A percentile compares a stretch with the other conserved stretches of the same genome.
phyloP scores from a whole-genome alignment of 2,113 vertebrate species.

The Chrysemys picta region DNA sequence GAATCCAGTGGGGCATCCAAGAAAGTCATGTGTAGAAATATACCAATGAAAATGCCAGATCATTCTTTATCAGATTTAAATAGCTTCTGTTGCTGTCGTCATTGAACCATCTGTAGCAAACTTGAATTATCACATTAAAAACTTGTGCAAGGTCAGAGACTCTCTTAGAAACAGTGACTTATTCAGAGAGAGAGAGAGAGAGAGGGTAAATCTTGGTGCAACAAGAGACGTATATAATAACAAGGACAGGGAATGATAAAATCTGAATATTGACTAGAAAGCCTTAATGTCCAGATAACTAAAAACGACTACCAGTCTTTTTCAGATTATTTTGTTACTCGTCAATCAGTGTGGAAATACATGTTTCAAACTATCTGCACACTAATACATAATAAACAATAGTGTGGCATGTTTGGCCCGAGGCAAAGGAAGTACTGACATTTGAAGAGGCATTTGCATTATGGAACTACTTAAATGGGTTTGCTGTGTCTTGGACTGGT shows the following conservation, averaged over 20 bases:
- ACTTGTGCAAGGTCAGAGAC: background rate
- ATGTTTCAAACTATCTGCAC: background rate
- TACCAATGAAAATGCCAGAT: background rate
- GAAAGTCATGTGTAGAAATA: constrained; percentile 12
- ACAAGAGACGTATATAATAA: background rate
- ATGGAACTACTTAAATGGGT: background rate
- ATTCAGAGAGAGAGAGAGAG: background rate
- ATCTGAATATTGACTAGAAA: background rate
- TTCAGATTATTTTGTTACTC: background rate
- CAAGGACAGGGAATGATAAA: background rate
- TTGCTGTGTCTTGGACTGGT: background rate
- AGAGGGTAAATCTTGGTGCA: background rate
- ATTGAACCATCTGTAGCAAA: constrained; percentile 14
- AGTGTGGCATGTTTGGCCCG: background rate
- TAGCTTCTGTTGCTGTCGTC: background rate
- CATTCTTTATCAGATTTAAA: constrained; percentile 6
- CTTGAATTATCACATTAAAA: background rate
- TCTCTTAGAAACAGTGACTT: background rate
- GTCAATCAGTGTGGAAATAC: background rate
- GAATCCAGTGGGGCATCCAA: background rate
- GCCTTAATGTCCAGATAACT: background rate
- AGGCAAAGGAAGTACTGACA: background rate
- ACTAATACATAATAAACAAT: background rate
- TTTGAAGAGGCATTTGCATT: background rate
- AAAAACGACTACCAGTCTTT: background rate